Conservation (phyloP, 2,888 invertebrate species). For the Mermis nigrescens region DNA sequence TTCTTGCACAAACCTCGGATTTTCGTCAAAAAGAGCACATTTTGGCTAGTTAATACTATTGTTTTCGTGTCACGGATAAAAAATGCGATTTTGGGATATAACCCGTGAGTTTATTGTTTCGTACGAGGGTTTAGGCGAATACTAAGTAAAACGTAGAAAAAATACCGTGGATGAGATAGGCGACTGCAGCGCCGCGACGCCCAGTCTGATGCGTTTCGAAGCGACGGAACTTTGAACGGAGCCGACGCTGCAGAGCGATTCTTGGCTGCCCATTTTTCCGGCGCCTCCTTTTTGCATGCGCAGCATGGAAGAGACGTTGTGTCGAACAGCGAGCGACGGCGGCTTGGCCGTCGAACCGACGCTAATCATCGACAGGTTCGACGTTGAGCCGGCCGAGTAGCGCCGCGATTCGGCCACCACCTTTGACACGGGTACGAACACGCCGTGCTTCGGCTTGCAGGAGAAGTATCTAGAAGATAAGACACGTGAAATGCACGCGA, state of each 20-base stretch:
- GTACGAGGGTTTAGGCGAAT: too few species aligned
- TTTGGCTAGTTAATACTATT: too few species aligned
- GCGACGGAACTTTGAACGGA: slow-evolving; percentile 35
- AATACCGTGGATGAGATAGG: not conserved
- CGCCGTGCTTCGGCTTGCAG: slow-evolving; percentile 67
- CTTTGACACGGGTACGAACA: slow-evolving; percentile 79
- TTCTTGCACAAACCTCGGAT: too few species aligned
- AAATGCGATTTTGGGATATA: too few species aligned
- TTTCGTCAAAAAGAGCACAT: too few species aligned
- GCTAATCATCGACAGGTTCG: not conserved
- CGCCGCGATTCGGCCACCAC: slow-evolving; percentile 39
- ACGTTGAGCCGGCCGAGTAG: not conserved
- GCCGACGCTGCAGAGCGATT: slow-evolving; percentile 66
- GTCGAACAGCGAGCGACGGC: slow-evolving; percentile 13
- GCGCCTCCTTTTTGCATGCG: slow-evolving; percentile 14
- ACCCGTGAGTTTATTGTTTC: too few species aligned
- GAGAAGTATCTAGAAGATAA: slow-evolving; percentile 62
- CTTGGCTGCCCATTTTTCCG: slow-evolving; percentile 44
- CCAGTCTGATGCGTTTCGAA: slow-evolving; percentile 51
- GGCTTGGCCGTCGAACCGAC: not conserved
- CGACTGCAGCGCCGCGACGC: slow-evolving; percentile 44
- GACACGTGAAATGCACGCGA: too few species aligned
- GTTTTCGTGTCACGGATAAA: too few species aligned
- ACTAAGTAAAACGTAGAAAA: too few species aligned
- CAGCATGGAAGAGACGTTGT: slow-evolving; percentile 21